phyloP scores from a whole-genome alignment of 2,797 vertebrate species.

The Zalophus californianus region DNA sequence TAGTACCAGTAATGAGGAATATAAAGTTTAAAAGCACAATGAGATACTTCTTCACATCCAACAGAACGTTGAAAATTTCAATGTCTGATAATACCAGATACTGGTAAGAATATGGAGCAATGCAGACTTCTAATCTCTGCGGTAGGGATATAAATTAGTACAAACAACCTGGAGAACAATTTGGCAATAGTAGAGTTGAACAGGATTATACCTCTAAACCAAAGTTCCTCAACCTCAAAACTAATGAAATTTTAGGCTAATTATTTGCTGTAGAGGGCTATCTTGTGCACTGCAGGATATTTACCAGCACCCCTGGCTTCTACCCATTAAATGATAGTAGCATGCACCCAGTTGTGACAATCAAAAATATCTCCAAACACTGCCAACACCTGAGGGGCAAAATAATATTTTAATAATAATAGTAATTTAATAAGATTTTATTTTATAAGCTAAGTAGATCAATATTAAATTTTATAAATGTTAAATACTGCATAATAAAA shows the following conservation, averaged over 20 bases:
- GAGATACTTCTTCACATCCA: background rate
- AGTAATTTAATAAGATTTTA: background rate
- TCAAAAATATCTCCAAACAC: conserved; percentile 19
- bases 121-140: background rate
- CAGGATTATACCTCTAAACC: background rate
- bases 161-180: background rate
- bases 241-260: background rate
- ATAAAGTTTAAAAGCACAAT: conserved; percentile 1
- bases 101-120: background rate
- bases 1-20: conserved; percentile 22
- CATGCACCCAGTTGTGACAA: background rate
- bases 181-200: background rate
- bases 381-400: background rate
- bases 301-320: background rate
- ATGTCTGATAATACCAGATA: background rate
- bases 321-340: background rate
- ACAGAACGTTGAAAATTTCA: background rate
- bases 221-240: background rate
- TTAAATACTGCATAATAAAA: conserved; percentile 42
- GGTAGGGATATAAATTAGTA: background rate
- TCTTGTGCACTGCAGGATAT: background rate
- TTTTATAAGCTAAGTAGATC: conserved; percentile 26
- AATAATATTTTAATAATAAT: background rate
- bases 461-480: background rate
- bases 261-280: background rate